A percentile compares a stretch with the other conserved stretches of the same genome.
phyloP scores from a whole-genome alignment of 2,113 vertebrate genomes.

The Danio rerio region DNA sequence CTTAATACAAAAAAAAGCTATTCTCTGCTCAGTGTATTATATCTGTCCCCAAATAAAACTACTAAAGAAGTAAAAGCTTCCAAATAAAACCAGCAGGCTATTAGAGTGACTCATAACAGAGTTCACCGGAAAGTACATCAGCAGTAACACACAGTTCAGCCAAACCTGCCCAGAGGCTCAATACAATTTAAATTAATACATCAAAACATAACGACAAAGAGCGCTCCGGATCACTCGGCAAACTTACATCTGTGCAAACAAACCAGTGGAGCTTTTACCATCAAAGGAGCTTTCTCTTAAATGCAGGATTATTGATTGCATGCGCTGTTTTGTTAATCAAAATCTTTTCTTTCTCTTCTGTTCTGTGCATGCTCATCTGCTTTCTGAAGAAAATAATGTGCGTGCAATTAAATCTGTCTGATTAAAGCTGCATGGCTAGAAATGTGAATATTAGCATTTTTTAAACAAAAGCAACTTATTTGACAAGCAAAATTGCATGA shows the following conservation, averaged over 20 bases:
- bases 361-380: background rate
- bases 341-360: background rate
- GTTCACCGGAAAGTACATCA: slow-evolving; percentile 36
- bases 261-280: slow-evolving; percentile 3
- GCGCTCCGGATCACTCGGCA: slow-evolving; percentile 2
- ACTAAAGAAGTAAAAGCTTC: slow-evolving; percentile 45
- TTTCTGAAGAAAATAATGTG: background rate
- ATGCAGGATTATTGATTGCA: background rate
- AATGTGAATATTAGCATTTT: background rate
- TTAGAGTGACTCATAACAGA: slow-evolving; percentile 51
- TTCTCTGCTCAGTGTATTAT: slow-evolving; percentile 30
- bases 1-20: slow-evolving; percentile 33
- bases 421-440: background rate
- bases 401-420: background rate
- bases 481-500: background rate
- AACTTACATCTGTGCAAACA: background rate
- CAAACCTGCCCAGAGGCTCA: slow-evolving; percentile 37
- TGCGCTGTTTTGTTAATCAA: background rate
- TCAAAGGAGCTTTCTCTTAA: slow-evolving; percentile 29
- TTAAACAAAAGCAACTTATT: background rate
- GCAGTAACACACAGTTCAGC: slow-evolving; percentile 28
- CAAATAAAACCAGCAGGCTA: slow-evolving; percentile 53
- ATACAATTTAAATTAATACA: slow-evolving; percentile 47
- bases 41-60: slow-evolving; percentile 40
- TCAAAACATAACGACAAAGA: slow-evolving; percentile 29